Percentiles rank a stretch among this genome's conserved stretches.
These are phyloP conservation scores for Xanthorhoe designata DNA, from an alignment of 2,888 invertebrate species.

Conservation along the genomic window DNA sequence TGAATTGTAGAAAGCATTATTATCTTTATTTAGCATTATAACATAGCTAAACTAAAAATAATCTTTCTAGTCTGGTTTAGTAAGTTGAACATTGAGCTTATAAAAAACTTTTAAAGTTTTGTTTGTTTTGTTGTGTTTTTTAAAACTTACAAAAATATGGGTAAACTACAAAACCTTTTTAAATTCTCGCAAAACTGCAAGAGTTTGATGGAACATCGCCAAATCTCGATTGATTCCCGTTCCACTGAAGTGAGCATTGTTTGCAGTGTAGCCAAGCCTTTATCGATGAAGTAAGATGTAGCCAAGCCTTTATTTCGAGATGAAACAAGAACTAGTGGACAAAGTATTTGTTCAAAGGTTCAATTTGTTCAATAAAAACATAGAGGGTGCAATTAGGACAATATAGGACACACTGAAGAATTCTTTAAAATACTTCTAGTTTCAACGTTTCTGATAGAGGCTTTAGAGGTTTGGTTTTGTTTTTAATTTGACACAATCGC, in stretches of 20 bases:
- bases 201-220: conserved; percentile 38
- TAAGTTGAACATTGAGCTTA: no score
- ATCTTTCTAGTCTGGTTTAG: no score
- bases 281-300: conserved; percentile 3
- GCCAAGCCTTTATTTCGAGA: conserved; percentile 1
- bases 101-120: no score
- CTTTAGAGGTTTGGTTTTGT: neutral
- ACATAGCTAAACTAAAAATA: no score
- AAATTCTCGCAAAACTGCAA: conserved; percentile 21
- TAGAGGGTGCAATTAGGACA: neutral
- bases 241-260: conserved; percentile 21
- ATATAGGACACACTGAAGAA: neutral
- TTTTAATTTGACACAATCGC: neutral
- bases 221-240: conserved; percentile 39
- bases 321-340: conserved; percentile 1
- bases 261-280: conserved; percentile 19
- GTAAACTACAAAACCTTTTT: neutral
- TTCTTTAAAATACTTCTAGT: neutral
- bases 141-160: neutral
- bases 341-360: conserved; percentile 18
- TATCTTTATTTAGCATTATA: no score
- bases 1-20: no score
- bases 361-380: neutral
- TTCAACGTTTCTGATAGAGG: neutral
- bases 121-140: no score